Evolutionary conservation across 2,113 vertebrate genomes (phyloP), one percentile per base, ranked within the genome.

Genomic region (Tetraodon nigroviridis): DNA sequence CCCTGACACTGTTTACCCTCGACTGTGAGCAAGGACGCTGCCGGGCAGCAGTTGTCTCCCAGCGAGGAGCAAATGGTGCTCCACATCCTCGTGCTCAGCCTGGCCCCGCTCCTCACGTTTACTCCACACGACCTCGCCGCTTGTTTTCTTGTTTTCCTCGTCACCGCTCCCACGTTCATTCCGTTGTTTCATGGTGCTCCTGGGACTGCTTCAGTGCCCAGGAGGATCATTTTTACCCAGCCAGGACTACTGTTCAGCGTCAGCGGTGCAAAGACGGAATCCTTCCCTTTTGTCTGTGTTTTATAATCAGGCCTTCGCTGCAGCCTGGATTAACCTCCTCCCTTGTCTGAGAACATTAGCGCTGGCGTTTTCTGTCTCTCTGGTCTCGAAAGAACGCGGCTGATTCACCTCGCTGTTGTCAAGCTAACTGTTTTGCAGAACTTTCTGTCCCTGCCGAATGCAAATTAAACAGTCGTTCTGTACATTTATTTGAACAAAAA

Each of bases 1-100:
- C 82, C 82, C 77, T 81, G 79, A 75, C 61, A 21, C 53, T 12
- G 62, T 53, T 69, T 79, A 64, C 55, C 82, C 82, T 85, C 82
- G 67, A 60, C 57, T 19, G 49, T 24, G 41, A 48, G 51, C 79
- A 83, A 85, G 84, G 83, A 80, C 78, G 29, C 19, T 0, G 58
- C 47, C 59, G 75, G 51, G 46, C 56, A 69, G 62, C 66, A 64
- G 51, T 71, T 59, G 53, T 65, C 58, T 75, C 64, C 71, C 74
- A 61, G 37, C 37, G 54, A 78, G 64, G 65, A 60, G 69, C 70
- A 75, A 72, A 63, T 61, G 58, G 71, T 74, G 69, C 59, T 57
- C n/a, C 14, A 53, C 63, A 51, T 57, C 55, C 37, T 37, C 22
- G 41, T 44, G 15, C 44, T 60, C 11, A 2, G 24, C 45, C 51